Evolutionary conservation across 2,888 invertebrate genomes (phyloP).

Genomic region (Agonopterix arenella): DNA sequence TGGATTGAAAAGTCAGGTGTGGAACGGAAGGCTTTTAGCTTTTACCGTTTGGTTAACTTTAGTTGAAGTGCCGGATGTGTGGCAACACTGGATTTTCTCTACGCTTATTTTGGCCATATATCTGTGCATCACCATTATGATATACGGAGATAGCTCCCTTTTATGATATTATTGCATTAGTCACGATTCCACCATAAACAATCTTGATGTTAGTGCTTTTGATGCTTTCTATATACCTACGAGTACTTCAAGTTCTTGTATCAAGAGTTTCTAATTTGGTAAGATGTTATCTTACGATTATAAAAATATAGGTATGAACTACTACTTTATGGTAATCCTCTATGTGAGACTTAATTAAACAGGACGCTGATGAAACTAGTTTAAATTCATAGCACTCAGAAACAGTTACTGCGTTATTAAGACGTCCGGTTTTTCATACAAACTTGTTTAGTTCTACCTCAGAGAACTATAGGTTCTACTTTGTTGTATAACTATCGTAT

Average conservation of each 20-base stretch:
- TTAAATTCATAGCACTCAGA: slow-evolving; percentile 30
- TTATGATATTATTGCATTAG: slow-evolving; percentile 11
- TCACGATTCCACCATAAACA: slow-evolving; percentile 36
- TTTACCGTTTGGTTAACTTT: slow-evolving; percentile 43
- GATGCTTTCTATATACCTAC: slow-evolving; percentile 5
- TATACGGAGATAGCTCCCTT: slow-evolving; percentile 26
- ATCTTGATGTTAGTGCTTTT: slow-evolving; percentile 23
- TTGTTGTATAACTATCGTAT: no score
- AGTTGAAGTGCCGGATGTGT: slow-evolving; percentile 58
- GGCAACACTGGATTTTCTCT: slow-evolving; percentile 34
- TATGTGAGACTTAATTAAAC: slow-evolving; percentile 10
- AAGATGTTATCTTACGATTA: no score
- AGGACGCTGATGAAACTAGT: slow-evolving; percentile 21
- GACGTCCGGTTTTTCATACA: slow-evolving; percentile 23
- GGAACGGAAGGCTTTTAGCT: slow-evolving; percentile 63
- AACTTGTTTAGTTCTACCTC: background rate
- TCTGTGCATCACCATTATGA: slow-evolving; percentile 25
- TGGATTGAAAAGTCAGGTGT: slow-evolving; percentile 64
- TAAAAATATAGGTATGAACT: no score
- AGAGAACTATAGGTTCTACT: no score
- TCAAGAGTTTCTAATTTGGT: slow-evolving; percentile 5
- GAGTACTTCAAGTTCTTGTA: slow-evolving; percentile 2
- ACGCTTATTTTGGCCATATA: slow-evolving; percentile 24
- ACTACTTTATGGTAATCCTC: no score
- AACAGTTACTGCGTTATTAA: slow-evolving; percentile 25